phyloP scores from a whole-genome alignment of 2,113 vertebrate genomes.

The Aythya baeri region DNA sequence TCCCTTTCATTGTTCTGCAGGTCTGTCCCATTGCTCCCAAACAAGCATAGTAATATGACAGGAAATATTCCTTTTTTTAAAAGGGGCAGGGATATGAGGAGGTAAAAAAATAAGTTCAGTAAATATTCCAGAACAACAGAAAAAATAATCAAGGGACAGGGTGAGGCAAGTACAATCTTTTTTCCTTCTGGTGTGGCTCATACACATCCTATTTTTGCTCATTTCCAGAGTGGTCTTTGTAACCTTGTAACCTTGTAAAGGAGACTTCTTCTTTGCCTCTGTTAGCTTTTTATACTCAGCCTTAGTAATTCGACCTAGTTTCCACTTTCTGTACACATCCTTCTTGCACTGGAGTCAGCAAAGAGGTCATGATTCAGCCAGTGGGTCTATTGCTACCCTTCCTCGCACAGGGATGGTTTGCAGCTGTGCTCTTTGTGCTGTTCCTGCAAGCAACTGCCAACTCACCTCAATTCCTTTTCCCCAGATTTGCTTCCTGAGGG shows the following conservation, averaged over 20 bases:
- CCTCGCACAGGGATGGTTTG: background rate
- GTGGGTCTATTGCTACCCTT: background rate
- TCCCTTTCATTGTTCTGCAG: background rate
- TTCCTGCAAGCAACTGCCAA: background rate
- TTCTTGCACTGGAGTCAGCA: background rate
- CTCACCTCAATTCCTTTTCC: background rate
- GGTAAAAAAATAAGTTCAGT: background rate
- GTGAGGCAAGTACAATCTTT: background rate
- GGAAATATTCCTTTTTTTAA: background rate
- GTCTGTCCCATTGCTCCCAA: background rate
- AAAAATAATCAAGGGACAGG: background rate
- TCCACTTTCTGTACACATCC: background rate
- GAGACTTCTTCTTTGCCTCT: background rate
- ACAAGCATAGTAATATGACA: background rate
- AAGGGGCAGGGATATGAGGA: background rate
- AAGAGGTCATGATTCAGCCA: background rate
- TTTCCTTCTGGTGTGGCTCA: background rate
- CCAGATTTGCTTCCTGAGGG: background rate
- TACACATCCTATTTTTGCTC: background rate
- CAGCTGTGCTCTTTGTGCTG: background rate
- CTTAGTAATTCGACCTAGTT: background rate
- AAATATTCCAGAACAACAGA: background rate
- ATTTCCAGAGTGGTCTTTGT: background rate
- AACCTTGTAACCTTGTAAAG: background rate
- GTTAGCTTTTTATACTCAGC: background rate